Evolutionary conservation across 2,888 invertebrate genomes (phyloP), one percentile per base, ranked within the genome.

Genomic region (Anticlea derivata): DNA sequence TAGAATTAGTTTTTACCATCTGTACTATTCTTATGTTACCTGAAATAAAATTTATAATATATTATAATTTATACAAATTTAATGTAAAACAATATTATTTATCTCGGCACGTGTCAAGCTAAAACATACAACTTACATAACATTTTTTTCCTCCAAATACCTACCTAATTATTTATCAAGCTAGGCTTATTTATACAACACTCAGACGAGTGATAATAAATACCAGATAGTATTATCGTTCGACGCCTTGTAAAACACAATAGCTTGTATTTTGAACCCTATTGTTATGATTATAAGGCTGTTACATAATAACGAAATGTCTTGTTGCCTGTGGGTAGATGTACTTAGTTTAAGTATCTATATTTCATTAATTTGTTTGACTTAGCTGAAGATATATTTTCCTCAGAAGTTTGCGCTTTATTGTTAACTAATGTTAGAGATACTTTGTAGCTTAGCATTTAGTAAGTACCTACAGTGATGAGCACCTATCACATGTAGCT

Each of bases 221-320:
- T 43, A 49, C 40, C 43, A 49, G 60, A 61, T 61, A 60, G 37
- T 33, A 13, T 33, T 62, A 65, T 65, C 64, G 62, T 56, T 13
- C 57, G 41, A 35, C 50, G 56, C 40, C 52, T 51, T 55, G 35
- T 45, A 40, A 52, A 48, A 45, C 30, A 27, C 7, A 20, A 12
- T 12, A 17, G 7, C n/a, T 31, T 46, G 20, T 46, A 48, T 33
- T 39, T 48, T 52, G 20, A 39, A 43, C 43, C 11, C 17, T 51
- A 29, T 7, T 33, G n/a, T 6, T 3, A 7, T n/a, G 2, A 11
- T 2, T 2, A 17, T 34, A 34, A 12, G n/a, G 13, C 5, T 38
- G 39, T 12, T 12, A 26, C 10, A 4, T 7, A 6, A 8, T 43
- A n/a, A 5, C 0, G 3, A 22, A 24, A 3, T 10, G 5, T 20